phyloP scores from a whole-genome alignment of 2,888 invertebrate genomes.

The Synergus japonicus region DNA sequence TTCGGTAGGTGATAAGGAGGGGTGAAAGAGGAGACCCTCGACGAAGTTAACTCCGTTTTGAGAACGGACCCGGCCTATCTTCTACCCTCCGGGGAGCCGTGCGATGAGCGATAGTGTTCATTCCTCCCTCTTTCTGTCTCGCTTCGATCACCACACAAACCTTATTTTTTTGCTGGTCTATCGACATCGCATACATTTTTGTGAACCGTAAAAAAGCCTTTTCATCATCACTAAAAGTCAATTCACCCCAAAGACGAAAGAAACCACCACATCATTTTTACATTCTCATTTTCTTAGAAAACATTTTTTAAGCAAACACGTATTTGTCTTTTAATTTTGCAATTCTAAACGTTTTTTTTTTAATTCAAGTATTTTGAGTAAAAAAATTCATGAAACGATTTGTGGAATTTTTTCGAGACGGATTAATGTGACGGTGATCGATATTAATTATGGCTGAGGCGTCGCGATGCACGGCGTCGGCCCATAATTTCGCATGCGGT shows the following conservation, averaged over 20 bases:
- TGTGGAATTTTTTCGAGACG: neutral
- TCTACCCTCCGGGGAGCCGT: slow-evolving; percentile 66
- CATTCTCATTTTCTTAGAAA: neutral
- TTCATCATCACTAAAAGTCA: slow-evolving; percentile 33
- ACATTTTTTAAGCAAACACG: neutral
- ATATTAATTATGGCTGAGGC: slow-evolving; percentile 68
- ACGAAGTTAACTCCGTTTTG: slow-evolving; percentile 53
- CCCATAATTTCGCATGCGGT: slow-evolving; percentile 64
- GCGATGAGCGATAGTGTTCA: slow-evolving; percentile 68
- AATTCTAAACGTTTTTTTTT: too few relatives aligned
- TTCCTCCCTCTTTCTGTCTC: slow-evolving; percentile 48
- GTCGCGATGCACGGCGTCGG: slow-evolving; percentile 66
- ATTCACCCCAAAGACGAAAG: slow-evolving; percentile 8
- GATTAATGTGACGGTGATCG: slow-evolving; percentile 41
- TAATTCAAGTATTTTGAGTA: neutral
- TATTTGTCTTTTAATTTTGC: too few relatives aligned
- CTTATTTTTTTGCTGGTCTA: slow-evolving; percentile 2
- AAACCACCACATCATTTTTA: neutral
- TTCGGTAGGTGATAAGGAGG: slow-evolving; percentile 75
- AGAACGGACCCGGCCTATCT: slow-evolving; percentile 62
- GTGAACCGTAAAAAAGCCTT: slow-evolving; percentile 33
- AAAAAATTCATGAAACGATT: neutral
- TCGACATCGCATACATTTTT: slow-evolving; percentile 16
- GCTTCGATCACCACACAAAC: slow-evolving; percentile 42
- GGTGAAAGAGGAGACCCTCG: slow-evolving; percentile 58